Evolutionary conservation across 2,888 invertebrate genomes (phyloP), one percentile per base, ranked within the genome.

Genomic region (Drosophila planitibia): DNA sequence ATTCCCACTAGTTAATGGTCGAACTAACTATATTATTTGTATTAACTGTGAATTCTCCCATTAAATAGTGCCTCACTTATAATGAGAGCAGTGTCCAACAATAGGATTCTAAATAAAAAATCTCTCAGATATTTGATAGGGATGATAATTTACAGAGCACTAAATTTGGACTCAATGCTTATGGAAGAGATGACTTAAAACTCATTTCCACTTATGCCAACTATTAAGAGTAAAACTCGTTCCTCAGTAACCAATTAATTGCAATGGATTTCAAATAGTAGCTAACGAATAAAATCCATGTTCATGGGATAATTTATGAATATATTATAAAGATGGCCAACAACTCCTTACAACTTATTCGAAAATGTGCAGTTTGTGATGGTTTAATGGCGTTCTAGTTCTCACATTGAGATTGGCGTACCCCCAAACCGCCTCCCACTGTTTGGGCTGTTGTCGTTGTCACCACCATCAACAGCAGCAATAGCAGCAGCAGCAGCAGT

Each of bases 351-450:
- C 58, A 22, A 44, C 41, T 22, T 44, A 32, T 22, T 41, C 30
- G 9, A 30, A 32, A 35, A 28, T 4, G 14, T 57, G 25, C 3
- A 30, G 30, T 30, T 58, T 58, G 58, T 22, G 58, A 58, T 41
- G 44, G 44, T 44, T 58, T 33, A 32, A 58, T 44, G 22, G 58
- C 44, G 75, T 52, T 74, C 63, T 49, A 60, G 35, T 75, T 75
- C 75, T 64, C 75, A 75, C 65, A 62, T 62, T 69, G 63, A 53
- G 58, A 58, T 70, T 35, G 63, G 53, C 44, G 57, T 49, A 39
- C 47, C 37, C 52, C 44, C 33, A 57, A 47, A 52, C 49, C 55
- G 75, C 75, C 75, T 75, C 75, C 75, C 75, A 76, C 75, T 76
- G 76, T 75, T 75, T 54, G 14, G 74, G 60, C 57, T 58, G 70